Evolutionary conservation across 2,113 vertebrate genomes (phyloP).

Genomic region (Crypturellus undulatus): DNA sequence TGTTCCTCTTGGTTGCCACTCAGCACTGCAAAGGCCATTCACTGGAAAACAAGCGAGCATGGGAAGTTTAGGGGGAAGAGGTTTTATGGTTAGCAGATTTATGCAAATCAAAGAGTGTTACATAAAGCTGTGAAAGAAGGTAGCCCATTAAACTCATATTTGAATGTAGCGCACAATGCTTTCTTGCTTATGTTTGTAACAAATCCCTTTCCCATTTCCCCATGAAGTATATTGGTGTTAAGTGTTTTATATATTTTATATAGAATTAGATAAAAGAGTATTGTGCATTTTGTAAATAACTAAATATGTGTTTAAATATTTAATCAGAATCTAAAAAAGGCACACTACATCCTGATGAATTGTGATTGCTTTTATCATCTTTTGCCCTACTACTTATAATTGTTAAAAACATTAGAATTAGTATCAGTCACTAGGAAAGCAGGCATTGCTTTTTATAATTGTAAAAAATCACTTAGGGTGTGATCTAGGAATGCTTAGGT

Average conservation of each 20-base stretch:
- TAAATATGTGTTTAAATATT: background rate
- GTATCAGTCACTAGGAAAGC: slow-evolving; percentile 17
- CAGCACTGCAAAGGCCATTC: background rate
- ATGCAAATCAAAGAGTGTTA: background rate
- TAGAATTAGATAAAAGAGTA: background rate
- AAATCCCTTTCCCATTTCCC: background rate
- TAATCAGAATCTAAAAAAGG: background rate
- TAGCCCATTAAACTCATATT: background rate
- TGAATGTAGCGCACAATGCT: background rate
- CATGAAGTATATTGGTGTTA: background rate
- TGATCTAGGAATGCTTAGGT: slow-evolving; percentile 16
- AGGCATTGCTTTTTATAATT: slow-evolving; percentile 48
- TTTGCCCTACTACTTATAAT: background rate
- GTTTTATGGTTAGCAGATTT: background rate
- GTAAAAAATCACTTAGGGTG: background rate
- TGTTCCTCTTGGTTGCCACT: background rate
- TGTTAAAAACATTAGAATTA: background rate
- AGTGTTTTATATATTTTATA: background rate
- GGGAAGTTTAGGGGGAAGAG: background rate
- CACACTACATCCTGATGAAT: background rate
- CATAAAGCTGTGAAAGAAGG: background rate
- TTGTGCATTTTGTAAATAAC: background rate
- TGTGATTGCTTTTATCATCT: slow-evolving; percentile 6
- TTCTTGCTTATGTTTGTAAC: background rate
- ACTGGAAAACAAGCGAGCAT: background rate